Evolutionary conservation across 2,888 invertebrate species (phyloP).

Genomic region (Dyspetes luteomarginatus): DNA sequence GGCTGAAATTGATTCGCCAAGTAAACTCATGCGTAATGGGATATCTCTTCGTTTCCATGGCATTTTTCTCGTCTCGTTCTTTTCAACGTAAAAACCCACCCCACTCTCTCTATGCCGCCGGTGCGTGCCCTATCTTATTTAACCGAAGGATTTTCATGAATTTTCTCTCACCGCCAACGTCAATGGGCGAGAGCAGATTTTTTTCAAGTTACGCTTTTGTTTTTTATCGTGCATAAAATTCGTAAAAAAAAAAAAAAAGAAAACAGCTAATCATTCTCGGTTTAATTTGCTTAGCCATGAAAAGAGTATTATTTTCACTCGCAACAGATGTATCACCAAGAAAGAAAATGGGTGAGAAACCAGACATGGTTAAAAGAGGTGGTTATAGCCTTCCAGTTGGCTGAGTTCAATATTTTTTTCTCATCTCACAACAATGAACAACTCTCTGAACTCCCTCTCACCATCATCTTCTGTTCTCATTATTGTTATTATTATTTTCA

Average conservation of each 20-base stretch:
- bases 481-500: neutral
- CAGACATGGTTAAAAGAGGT: conserved; percentile 37
- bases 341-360: conserved; percentile 25
- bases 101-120: conserved; percentile 44
- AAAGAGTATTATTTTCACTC: conserved; percentile 40
- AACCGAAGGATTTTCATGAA: conserved; percentile 67
- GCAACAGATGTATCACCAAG: conserved; percentile 62
- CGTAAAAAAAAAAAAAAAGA: neutral
- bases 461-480: conserved; percentile 36
- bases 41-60: conserved; percentile 66
- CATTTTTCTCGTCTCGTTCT: conserved; percentile 14
- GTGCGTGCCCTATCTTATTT: conserved; percentile 66
- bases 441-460: conserved; percentile 66
- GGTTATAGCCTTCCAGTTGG: conserved; percentile 74
- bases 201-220: neutral
- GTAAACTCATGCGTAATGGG: conserved; percentile 78
- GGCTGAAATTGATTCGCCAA: conserved; percentile 77
- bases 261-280: neutral
- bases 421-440: conserved; percentile 39
- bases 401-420: conserved; percentile 76
- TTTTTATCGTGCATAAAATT: neutral
- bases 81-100: conserved; percentile 31
- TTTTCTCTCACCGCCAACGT: conserved; percentile 35
- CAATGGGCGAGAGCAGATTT: conserved; percentile 50
- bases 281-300: neutral